Evolutionary conservation across 2,797 vertebrate species (phyloP).

Genomic region (Gambelia wislizenii): DNA sequence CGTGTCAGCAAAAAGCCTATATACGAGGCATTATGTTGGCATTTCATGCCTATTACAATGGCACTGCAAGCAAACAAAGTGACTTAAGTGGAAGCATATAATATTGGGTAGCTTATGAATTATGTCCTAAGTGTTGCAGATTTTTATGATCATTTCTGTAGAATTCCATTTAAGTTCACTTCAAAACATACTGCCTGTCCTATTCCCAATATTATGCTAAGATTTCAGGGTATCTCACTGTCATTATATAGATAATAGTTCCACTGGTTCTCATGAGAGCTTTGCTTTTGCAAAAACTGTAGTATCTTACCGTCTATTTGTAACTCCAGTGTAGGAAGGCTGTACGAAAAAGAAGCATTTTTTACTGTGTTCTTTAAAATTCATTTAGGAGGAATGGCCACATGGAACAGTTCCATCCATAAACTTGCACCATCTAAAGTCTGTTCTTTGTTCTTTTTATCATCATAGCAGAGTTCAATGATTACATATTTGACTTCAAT

Average conservation of each 20-base stretch:
- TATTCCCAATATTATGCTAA: neutral
- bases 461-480: slow-evolving; percentile 57
- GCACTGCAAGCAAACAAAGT: neutral
- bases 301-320: slow-evolving; percentile 37
- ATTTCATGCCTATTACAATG: neutral
- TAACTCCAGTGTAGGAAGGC: slow-evolving; percentile 23
- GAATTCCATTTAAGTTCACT: neutral
- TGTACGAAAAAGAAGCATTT: slow-evolving; percentile 40
- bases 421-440: slow-evolving; percentile 50
- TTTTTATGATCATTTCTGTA: slow-evolving; percentile 13
- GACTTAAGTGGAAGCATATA: neutral
- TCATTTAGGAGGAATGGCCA: slow-evolving; percentile 54
- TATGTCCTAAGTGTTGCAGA: neutral
- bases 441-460: slow-evolving; percentile 64
- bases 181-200: slow-evolving; percentile 5
- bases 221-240: neutral
- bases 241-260: slow-evolving; percentile 27
- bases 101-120: neutral
- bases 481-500: slow-evolving; percentile 75
- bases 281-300: slow-evolving; percentile 30
- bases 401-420: slow-evolving; percentile 51
- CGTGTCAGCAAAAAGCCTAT: neutral
- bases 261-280: neutral
- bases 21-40: neutral
- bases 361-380: slow-evolving; percentile 44